Evolutionary conservation across 2,113 vertebrate genomes (phyloP).

Genomic region (Onychostoma macrolepis): DNA sequence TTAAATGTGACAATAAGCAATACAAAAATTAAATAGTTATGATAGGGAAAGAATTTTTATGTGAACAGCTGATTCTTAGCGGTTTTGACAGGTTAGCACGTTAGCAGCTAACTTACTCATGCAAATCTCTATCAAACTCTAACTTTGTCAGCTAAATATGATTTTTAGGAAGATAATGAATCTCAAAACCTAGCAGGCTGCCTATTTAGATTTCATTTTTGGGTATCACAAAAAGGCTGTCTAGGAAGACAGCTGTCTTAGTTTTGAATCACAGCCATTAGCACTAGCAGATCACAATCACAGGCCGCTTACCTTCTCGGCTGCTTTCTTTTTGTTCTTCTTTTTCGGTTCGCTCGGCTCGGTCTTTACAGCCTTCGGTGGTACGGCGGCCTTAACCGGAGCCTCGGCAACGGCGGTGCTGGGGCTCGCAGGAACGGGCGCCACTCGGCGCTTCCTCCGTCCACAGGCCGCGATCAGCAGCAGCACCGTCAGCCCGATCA

Average conservation of each 20-base stretch:
- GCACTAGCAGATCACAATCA: background rate
- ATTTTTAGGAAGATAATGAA: background rate
- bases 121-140: background rate
- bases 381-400: slow-evolving; percentile 62
- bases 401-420: background rate
- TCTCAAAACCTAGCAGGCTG: background rate
- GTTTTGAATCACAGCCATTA: background rate
- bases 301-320: slow-evolving; percentile 77
- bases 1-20: background rate
- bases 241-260: background rate
- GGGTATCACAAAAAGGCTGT: background rate
- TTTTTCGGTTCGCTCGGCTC: slow-evolving; percentile 85
- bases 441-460: slow-evolving; percentile 69
- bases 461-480: slow-evolving; percentile 72
- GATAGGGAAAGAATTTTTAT: background rate
- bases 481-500: slow-evolving; percentile 75
- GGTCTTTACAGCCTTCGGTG: slow-evolving; percentile 56
- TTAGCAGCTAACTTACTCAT: slow-evolving; percentile 23
- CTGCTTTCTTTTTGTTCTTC: slow-evolving; percentile 83
- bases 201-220: background rate
- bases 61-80: background rate
- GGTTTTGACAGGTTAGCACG: slow-evolving; percentile 30
- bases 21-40: background rate
- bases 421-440: slow-evolving; percentile 9
- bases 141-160: background rate